Evolutionary conservation across 2,113 vertebrate species (phyloP), one percentile per base, ranked within the genome.

Genomic region (Petrocephalus microphthalmus): DNA sequence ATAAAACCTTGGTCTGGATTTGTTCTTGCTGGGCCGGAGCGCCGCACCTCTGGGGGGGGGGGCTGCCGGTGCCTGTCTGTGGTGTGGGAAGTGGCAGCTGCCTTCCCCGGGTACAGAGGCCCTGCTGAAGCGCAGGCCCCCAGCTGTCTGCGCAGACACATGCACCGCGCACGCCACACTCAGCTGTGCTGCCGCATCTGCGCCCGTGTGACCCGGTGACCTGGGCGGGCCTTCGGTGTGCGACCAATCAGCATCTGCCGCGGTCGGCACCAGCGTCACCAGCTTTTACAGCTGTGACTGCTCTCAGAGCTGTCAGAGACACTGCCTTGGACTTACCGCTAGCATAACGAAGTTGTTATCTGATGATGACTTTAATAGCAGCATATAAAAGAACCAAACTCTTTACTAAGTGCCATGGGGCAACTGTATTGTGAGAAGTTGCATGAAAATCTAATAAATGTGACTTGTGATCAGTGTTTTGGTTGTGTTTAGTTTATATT

Each of bases 131-230:
- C 53, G 67, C 86, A 93, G 42, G 54, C 78, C 87, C 89, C 91
- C 97, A 97, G 97, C 96, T 98, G 97, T 92, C 93, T 74, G 49
- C 86, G 90, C 0, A 22, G 92, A 94, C 96, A 97, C 95, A 96
- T 96, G 96, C 93, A 42, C 47, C 33, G 10, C 19, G 7, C 78
- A 42, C 33, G 6, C 91, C 92, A 90, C 56, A 89, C 91, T 95
- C 97, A 97, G 96, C 95, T 98, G 97, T 90, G 92, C 93, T 90
- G 88, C 91, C 89, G 94, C 89, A 90, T 94, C 93, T 64, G 67
- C n/a, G 67, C 13, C 93, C 3, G 42, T 42, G 42, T 42, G 42
- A 42, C 42, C 42, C 42, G 1, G 3, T 3, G 42, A 42, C 47
- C 82, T n/a, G 13, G 13, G 20, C 78, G 37, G 37, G 5, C 42